Base-by-base conservation (phyloP, 2,797 vertebrate species). In the Kryptopterus vitreolus region DNA sequence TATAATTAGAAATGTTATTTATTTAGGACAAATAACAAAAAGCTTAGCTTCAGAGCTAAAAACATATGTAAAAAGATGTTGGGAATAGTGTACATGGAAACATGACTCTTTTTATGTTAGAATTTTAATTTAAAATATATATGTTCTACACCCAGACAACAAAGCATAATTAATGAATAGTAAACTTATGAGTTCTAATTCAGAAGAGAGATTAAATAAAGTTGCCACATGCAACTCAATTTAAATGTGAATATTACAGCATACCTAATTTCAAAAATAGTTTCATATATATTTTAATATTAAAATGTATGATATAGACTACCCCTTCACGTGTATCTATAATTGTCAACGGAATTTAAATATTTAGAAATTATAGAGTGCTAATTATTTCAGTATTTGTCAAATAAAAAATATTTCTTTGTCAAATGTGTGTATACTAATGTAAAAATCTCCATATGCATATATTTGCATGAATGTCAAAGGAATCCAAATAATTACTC, bases 401-500 rank as follows among this genome's bases (percentile, higher is more conserved):
- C 13, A 38, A 13, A 35, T 65, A 33, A 50, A 8, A 52, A 48
- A 33, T 53, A 13, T 53, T 13, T 71, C 20, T 55, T 15, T 71
- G 50, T 55, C 5, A 53, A 55, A 4, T 15, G 5, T 4, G 0
- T 55, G 69, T 7, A 53, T 22, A 31, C 20, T 50, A 50, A 33
- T 15, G 69, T n/a, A n/a, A 4, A 33, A 11, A 22, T 53, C 53
- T 71, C 16, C 18, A 53, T 33, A 52, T 3, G 18, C 50, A 15
- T 35, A 13, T 35, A 35, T 55, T 13, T 35, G 50, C 50, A 35
- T 71, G 10, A 16, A 13, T 11, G 26, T 70, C 68, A 20, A 70
- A 70, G 52, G 15, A 70, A 70, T 70, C 68, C 22, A 70, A 70
- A 70, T 52, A 18, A 53, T 55, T 20, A 1, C 31, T 33, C 29